Percentiles rank a stretch among this genome's conserved stretches.
phyloP scores from a whole-genome alignment of 2,113 vertebrate species.

The Climacteris rufus region DNA sequence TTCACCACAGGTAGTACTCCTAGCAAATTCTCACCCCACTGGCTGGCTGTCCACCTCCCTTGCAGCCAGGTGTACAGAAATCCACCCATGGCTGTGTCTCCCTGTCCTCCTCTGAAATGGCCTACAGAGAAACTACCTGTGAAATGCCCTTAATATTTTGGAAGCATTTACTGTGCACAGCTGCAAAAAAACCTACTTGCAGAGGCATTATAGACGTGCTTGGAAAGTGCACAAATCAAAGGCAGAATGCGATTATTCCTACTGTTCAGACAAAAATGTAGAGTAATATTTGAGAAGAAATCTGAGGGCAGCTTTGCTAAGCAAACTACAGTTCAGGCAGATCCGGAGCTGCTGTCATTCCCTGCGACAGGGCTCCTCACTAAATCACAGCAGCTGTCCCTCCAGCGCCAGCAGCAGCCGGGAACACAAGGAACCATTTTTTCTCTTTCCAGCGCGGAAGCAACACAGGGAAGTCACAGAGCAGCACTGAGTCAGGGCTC shows the following conservation, averaged over 20 bases:
- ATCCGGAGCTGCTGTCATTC: not conserved
- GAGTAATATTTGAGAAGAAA: not conserved
- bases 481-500: slow-evolving; percentile 51
- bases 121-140: not conserved
- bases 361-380: not conserved
- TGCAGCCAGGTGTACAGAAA: not conserved
- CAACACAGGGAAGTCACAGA: slow-evolving; percentile 31
- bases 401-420: not conserved
- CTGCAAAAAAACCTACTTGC: not conserved
- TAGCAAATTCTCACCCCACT: not conserved
- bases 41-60: not conserved
- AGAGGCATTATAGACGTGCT: not conserved
- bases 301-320: not conserved
- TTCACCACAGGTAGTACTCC: not conserved
- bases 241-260: not conserved
- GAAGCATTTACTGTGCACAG: not conserved
- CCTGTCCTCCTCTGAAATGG: not conserved
- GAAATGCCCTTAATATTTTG: not conserved
- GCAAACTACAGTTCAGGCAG: not conserved
- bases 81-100: not conserved
- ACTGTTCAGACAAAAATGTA: not conserved
- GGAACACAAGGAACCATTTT: slow-evolving; percentile 48
- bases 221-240: not conserved
- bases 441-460: not conserved
- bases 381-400: slow-evolving; percentile 39